Percentiles rank a stretch among this genome's conserved stretches.
phyloP scores from a whole-genome alignment of 2,797 vertebrate species.

The Falco novaeseelandiae region DNA sequence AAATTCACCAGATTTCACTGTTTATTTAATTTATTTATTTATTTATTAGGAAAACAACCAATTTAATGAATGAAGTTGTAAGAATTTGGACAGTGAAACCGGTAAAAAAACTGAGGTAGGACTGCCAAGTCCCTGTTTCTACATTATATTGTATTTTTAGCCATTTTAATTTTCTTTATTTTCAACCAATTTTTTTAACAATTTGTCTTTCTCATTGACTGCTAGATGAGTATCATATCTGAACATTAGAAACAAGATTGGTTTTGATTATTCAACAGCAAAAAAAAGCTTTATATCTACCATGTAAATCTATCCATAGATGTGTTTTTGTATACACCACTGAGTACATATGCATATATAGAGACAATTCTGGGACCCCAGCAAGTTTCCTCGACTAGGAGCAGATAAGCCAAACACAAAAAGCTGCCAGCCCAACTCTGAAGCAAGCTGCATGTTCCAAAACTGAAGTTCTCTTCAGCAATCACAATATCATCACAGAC shows the following conservation, averaged over 20 bases:
- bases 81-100: not conserved
- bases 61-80: not conserved
- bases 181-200: not conserved
- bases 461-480: not conserved
- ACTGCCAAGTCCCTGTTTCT: not conserved
- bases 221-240: not conserved
- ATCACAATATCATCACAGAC: not conserved
- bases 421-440: not conserved
- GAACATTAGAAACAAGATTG: slow-evolving; percentile 34
- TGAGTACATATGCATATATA: not conserved
- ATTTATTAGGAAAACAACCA: not conserved
- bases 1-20: not conserved
- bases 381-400: not conserved
- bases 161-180: not conserved
- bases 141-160: not conserved
- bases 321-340: not conserved
- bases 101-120: not conserved
- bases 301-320: not conserved
- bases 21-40: not conserved
- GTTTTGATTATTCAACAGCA: not conserved
- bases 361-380: not conserved
- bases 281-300: not conserved
- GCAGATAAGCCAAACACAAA: not conserved
- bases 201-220: not conserved
- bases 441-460: not conserved